These are phyloP conservation scores for Plutella xylostella DNA, from an alignment of 2,888 invertebrate species.

Conservation along the genomic window DNA sequence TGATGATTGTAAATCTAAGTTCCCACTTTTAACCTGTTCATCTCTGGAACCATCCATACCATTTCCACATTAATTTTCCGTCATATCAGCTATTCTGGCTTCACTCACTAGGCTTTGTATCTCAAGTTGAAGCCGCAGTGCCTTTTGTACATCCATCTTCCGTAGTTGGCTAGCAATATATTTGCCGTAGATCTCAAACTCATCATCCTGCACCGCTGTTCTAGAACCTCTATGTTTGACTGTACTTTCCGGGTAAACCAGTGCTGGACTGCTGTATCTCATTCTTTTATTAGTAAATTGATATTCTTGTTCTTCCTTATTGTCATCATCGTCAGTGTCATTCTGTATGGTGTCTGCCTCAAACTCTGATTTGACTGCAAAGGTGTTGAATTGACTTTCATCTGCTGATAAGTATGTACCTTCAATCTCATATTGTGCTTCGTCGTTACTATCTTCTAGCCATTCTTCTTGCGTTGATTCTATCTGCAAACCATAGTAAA, in stretches of 20 bases:
- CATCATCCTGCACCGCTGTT: no score
- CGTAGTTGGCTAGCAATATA: constrained; percentile 56
- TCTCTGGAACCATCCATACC: no score
- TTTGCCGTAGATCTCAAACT: constrained; percentile 59
- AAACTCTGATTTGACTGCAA: constrained; percentile 21
- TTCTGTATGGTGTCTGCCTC: constrained; percentile 24
- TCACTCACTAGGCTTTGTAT: constrained; percentile 52
- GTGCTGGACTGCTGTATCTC: constrained; percentile 18
- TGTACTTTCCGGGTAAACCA: constrained; percentile 24
- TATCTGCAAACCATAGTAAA: no score
- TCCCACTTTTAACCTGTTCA: no score
- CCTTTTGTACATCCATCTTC: constrained; percentile 45
- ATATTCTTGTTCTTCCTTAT: constrained; percentile 39
- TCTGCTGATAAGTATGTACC: no score
- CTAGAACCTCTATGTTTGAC: constrained; percentile 27
- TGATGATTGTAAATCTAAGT: no score
- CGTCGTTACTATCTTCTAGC: no score
- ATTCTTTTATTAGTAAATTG: constrained; percentile 30
- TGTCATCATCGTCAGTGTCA: constrained; percentile 22
- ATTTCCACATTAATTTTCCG: constrained; percentile 16
- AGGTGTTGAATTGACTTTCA: constrained; percentile 30
- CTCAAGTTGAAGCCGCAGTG: constrained; percentile 45
- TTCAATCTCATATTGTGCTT: no score
- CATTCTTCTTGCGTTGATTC: no score
- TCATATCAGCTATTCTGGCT: constrained; percentile 44